Conservation (phyloP, 2,797 vertebrate genomes). For the Malacoraja senta region DNA sequence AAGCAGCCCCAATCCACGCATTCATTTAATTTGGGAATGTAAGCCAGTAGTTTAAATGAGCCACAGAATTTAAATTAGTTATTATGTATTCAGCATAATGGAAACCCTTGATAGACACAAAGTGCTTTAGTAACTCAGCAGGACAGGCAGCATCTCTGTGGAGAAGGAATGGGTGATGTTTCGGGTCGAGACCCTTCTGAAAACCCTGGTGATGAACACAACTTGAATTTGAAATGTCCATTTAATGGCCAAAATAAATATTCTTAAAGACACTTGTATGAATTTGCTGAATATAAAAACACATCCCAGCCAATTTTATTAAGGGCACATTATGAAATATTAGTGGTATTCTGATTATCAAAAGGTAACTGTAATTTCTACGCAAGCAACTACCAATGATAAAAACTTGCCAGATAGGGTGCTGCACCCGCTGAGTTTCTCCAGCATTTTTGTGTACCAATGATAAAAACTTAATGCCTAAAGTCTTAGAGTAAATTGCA, state of each 20-base stretch:
- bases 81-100: neutral
- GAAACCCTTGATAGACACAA: neutral
- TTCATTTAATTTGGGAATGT: neutral
- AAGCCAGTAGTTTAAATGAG: neutral
- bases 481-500: neutral
- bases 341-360: neutral
- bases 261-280: neutral
- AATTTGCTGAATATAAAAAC: neutral
- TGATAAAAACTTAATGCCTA: neutral
- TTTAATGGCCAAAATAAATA: neutral
- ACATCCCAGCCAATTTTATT: neutral
- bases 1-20: neutral
- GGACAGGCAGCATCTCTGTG: no score
- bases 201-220: neutral
- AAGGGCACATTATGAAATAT: neutral
- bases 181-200: no score
- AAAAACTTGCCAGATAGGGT: no score
- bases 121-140: no score
- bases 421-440: no score
- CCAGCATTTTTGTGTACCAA: no score
- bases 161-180: no score
- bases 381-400: neutral
- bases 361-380: neutral
- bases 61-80: neutral
- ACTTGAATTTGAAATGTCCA: neutral